Conservation (phyloP, 2,797 vertebrate species). For the Hozukius guyotensis region DNA sequence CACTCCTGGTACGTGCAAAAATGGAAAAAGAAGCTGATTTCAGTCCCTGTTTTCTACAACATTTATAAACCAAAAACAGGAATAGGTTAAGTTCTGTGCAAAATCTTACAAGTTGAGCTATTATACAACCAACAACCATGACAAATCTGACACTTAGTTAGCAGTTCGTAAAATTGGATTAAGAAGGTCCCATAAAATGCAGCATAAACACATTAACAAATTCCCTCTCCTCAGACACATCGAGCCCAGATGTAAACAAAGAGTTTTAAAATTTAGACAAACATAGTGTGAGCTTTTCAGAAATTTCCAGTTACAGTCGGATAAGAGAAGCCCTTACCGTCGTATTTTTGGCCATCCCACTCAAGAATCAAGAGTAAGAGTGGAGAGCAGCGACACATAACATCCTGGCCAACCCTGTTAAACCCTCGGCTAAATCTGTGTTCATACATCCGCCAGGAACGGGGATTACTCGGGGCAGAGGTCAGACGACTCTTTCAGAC, state of each 20-base stretch:
- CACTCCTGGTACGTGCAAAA: no score
- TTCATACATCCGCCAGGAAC: constrained; percentile 51
- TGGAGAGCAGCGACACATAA: constrained; percentile 26
- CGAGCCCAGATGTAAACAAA: background rate
- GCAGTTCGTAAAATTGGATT: background rate
- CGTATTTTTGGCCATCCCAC: constrained; percentile 84
- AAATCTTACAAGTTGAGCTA: background rate
- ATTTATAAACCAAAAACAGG: background rate
- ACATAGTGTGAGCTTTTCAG: background rate
- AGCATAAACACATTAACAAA: background rate
- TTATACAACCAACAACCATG: background rate
- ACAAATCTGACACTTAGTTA: background rate
- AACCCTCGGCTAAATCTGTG: constrained; percentile 78
- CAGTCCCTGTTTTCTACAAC: background rate
- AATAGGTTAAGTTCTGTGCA: background rate
- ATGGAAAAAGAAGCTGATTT: background rate
- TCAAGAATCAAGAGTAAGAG: constrained; percentile 36
- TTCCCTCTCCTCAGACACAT: background rate
- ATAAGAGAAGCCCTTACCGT: constrained; percentile 77
- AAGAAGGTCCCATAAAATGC: background rate
- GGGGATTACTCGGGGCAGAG: constrained; percentile 75
- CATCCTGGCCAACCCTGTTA: constrained; percentile 48
- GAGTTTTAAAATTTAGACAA: background rate
- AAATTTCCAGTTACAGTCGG: background rate
- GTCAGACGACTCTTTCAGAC: constrained; percentile 39